These are phyloP conservation scores for Enteromius unitaeniatus DNA, from an alignment of 2,797 vertebrate genomes.

Conservation along the genomic window DNA sequence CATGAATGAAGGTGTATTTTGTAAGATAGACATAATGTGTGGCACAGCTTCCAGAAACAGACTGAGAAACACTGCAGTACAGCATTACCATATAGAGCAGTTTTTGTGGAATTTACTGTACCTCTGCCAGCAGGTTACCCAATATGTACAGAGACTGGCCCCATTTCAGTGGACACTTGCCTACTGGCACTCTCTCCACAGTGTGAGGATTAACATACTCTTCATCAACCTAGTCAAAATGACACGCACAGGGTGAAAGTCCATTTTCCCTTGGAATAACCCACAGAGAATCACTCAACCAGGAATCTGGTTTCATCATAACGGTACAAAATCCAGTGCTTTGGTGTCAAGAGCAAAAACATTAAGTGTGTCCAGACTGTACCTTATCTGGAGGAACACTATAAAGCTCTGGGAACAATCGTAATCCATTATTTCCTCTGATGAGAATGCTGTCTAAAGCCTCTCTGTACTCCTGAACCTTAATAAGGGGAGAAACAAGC, in stretches of 20 bases:
- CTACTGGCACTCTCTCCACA: conserved; percentile 90
- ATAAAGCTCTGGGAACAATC: conserved; percentile 92
- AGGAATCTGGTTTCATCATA: not conserved
- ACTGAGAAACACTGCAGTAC: conserved; percentile 9
- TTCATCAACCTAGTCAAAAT: conserved; percentile 86
- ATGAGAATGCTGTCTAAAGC: conserved; percentile 92
- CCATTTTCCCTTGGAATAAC: conserved; percentile 33
- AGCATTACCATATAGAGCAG: conserved; percentile 14
- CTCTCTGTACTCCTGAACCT: conserved; percentile 96
- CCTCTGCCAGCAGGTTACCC: conserved; percentile 92
- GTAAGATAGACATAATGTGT: not conserved
- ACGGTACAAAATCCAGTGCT: conserved; percentile 23
- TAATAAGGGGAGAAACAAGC: conserved; percentile 26
- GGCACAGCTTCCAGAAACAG: not conserved
- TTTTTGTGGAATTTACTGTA: conserved; percentile 60
- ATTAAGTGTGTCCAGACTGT: not conserved
- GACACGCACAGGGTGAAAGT: conserved; percentile 43
- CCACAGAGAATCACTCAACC: not conserved
- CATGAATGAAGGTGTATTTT: not conserved
- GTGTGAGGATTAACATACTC: conserved; percentile 91
- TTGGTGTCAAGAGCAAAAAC: not conserved
- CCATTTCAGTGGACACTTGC: conserved; percentile 94
- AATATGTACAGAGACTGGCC: conserved; percentile 95
- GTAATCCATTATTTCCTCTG: conserved; percentile 89
- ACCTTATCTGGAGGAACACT: conserved; percentile 90